These are phyloP conservation scores for Girardinus metallicus DNA, from an alignment of 2,797 vertebrate genomes.

Conservation along the genomic window DNA sequence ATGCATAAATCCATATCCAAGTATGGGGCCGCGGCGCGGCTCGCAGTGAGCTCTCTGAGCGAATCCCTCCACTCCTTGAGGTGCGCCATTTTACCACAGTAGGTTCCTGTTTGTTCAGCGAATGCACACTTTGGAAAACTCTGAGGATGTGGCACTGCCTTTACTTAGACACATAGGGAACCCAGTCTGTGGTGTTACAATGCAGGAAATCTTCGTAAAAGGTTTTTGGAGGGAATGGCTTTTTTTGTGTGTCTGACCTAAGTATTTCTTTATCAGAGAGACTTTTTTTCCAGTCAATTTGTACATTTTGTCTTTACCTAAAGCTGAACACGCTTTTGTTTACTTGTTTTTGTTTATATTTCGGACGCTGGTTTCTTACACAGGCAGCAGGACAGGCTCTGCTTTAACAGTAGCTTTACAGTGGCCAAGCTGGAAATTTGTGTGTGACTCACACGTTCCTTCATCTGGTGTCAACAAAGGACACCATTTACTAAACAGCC, in stretches of 20 bases:
- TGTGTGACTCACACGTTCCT: conserved; percentile 27
- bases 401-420: conserved; percentile 5
- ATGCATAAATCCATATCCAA: conserved; percentile 3
- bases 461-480: conserved; percentile 22
- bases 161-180: conserved; percentile 20
- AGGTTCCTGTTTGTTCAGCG: conserved; percentile 69
- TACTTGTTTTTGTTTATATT: not conserved
- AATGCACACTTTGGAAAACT: conserved; percentile 57
- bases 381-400: not conserved
- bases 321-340: not conserved
- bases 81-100: conserved; percentile 66
- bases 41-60: conserved; percentile 20
- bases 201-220: not conserved
- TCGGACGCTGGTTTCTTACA: not conserved
- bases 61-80: conserved; percentile 67
- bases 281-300: not conserved
- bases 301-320: not conserved
- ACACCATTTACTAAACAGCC: conserved; percentile 25
- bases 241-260: not conserved
- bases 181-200: conserved; percentile 1
- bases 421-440: not conserved
- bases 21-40: conserved; percentile 19
- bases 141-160: conserved; percentile 54
- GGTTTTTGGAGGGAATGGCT: too few species aligned
- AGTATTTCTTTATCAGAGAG: not conserved